Evolutionary conservation across 64 coral and sea anemone genomes (phyloP).

Genomic region (Porites australiensis): DNA sequence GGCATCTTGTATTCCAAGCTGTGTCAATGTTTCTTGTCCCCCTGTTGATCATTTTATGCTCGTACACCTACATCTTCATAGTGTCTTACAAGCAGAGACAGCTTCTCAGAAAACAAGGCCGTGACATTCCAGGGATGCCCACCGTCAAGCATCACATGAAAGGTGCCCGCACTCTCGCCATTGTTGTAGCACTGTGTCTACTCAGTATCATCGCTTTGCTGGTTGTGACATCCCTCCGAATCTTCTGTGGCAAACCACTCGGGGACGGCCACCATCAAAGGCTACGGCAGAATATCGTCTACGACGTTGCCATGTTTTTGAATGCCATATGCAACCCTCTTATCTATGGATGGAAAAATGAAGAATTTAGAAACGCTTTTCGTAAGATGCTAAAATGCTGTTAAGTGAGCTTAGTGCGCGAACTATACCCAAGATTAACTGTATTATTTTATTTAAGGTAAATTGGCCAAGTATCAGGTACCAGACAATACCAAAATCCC

Average conservation of each 20-base stretch:
- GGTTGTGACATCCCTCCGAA: background rate
- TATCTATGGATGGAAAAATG: background rate
- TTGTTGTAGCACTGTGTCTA: slow-evolving; percentile 12
- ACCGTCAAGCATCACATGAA: background rate
- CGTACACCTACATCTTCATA: background rate
- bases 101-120: background rate
- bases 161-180: background rate
- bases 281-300: background rate
- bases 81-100: background rate
- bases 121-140: background rate
- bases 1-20: background rate
- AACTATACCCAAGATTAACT: too few species aligned
- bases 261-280: background rate
- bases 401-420: background rate
- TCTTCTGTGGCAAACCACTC: background rate
- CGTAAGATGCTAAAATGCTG: background rate
- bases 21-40: background rate
- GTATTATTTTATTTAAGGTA: too few species aligned
- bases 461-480: too few species aligned
- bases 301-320: background rate
- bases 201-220: slow-evolving; percentile 3
- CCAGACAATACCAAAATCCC: too few species aligned
- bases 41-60: background rate
- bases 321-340: slow-evolving; percentile 17
- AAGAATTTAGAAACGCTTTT: background rate